phyloP scores from a whole-genome alignment of 2,797 vertebrate species.

The Cercopithecus neglectus region DNA sequence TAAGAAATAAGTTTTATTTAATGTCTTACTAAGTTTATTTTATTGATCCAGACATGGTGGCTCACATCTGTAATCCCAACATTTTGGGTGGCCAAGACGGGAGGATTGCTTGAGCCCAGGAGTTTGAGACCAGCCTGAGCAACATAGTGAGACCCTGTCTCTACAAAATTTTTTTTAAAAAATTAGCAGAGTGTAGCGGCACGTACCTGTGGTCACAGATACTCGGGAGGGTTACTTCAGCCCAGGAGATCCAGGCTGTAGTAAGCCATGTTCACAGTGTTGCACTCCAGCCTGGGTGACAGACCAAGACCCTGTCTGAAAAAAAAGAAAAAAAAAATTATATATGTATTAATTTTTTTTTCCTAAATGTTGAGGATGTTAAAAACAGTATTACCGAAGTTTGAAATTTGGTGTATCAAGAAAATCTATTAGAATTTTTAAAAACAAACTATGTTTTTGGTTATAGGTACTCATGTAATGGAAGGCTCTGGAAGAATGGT shows the following conservation, averaged over 20 bases:
- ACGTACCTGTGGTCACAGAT: background rate
- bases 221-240: background rate
- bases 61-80: background rate
- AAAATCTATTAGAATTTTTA: background rate
- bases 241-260: background rate
- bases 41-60: background rate
- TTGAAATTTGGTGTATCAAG: background rate
- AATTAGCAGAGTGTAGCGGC: background rate
- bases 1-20: conserved; percentile 26
- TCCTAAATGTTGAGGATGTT: background rate
- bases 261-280: background rate
- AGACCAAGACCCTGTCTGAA: too few relatives aligned
- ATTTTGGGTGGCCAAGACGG: background rate
- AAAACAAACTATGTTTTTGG: conserved; percentile 9
- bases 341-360: too few relatives aligned
- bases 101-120: background rate
- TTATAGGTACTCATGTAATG: conserved; percentile 99
- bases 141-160: background rate
- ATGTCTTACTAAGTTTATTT: background rate
- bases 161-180: rapidly evolving
- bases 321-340: background rate
- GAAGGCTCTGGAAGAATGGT: conserved; percentile 99
- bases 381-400: background rate
- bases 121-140: background rate
- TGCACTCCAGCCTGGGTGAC: too few relatives aligned